Evolutionary conservation across 2,797 vertebrate species (phyloP), one percentile per base, ranked within the genome.

Genomic region (Acanthornis magna): DNA sequence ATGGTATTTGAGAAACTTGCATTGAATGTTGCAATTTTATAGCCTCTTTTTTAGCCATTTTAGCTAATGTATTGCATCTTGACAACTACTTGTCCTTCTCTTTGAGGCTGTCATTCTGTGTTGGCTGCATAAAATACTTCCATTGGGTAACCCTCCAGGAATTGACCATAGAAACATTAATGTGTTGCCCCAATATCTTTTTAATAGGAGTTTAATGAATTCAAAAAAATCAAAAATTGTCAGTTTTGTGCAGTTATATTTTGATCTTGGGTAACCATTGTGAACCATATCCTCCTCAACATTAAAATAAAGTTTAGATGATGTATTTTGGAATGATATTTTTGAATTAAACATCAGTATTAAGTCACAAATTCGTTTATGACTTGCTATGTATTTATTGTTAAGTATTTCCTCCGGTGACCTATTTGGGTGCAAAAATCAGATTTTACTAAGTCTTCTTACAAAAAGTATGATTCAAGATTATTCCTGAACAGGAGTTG

Each of bases 401-500:
- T 63, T 29, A 43, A 86, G 17, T 45, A 13, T 81, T 88, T 75
- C 38, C 51, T 90, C 57, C 45, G 22, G 4, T 63, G 48, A 34
- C 16, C 10, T 43, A 77, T 81, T 70, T 14, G 71, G 60, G 67
- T 43, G 21, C 47, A 61, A 73, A 78, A 90, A 62, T 94, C 53
- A 79, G 50, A 63, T 94, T 66, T 81, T 58, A 85, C 60, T 55
- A 77, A 77, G 58, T 68, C 9, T 13, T 77, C 32, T 34, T 48
- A 50, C 5, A 3, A 27, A 74, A 89, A 91, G 17, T 51, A 68
- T 71, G 43, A 30, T 55, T 89, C 17, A 19, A 45, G 13, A 57
- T 57, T 79, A 55, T 95, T 91, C 83, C 67, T 95, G 73, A 70
- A 55, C 84, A 94, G 75, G 72, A 87, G 34, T 20, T 87, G 71